Conservation (phyloP, 2,113 vertebrate genomes). For the Pseudolaguvia tuberculata region DNA sequence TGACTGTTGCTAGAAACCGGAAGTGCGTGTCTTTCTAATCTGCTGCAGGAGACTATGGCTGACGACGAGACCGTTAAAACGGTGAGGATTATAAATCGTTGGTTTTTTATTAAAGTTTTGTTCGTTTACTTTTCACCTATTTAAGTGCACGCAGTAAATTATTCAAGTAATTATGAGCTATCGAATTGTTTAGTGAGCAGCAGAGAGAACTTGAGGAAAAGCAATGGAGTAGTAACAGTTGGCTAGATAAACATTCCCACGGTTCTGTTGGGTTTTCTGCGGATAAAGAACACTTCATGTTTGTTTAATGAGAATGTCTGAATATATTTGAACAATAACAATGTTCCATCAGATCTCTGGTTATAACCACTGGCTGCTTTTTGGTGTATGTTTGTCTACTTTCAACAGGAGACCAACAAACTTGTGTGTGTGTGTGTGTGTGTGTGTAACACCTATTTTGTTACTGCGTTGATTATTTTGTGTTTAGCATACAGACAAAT, state of each 20-base stretch:
- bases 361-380: too few relatives aligned
- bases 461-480: too few relatives aligned
- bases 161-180: neutral
- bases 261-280: neutral
- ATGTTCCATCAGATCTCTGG: too few relatives aligned
- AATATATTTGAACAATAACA: too few relatives aligned
- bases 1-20: constrained; percentile 13
- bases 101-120: neutral
- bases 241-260: neutral
- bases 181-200: neutral
- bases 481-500: too few relatives aligned
- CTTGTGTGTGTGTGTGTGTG: too few relatives aligned
- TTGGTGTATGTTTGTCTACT: too few relatives aligned
- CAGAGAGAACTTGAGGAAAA: neutral
- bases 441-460: too few relatives aligned
- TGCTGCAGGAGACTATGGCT: constrained; percentile 36
- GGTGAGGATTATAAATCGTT: constrained; percentile 11
- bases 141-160: neutral
- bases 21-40: constrained; percentile 13
- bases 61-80: constrained; percentile 33
- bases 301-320: too few relatives aligned
- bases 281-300: too few relatives aligned
- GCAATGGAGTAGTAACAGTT: too few relatives aligned
- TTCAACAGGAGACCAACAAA: too few relatives aligned
- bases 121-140: neutral